Evolutionary conservation across 2,797 vertebrate species (phyloP).

Genomic region (Odontamblyopus lacepedii): DNA sequence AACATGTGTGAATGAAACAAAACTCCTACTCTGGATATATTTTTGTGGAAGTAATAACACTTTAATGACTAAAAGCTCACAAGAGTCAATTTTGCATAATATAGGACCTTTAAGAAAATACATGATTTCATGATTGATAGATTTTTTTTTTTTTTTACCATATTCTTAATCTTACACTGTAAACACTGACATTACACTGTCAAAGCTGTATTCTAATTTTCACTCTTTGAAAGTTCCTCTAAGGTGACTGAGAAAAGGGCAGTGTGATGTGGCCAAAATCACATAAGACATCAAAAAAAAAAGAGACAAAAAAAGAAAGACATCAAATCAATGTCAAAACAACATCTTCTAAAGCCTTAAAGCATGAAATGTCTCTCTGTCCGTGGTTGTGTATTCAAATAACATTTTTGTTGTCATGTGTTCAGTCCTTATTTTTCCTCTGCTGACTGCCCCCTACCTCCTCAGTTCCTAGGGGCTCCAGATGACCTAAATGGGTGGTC

Average conservation of each 20-base stretch:
- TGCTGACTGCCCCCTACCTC: background rate
- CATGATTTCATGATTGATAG: background rate
- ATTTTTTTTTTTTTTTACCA: background rate
- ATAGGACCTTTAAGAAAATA: background rate
- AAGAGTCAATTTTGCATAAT: too few species aligned
- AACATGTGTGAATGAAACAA: too few species aligned
- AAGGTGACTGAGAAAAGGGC: background rate
- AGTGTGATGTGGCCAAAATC: too few species aligned
- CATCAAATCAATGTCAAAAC: background rate
- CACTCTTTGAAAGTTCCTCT: background rate
- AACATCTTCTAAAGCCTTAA: background rate
- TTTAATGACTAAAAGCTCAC: too few species aligned
- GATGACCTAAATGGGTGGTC: constrained; percentile 51
- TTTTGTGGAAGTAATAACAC: too few species aligned
- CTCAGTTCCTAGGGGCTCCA: constrained; percentile 19
- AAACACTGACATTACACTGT: background rate
- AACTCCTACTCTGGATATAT: too few species aligned
- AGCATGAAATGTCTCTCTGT: background rate
- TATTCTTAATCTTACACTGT: background rate
- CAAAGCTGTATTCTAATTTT: background rate
- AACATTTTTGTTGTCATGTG: background rate
- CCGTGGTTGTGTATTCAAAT: background rate
- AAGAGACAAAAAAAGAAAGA: too few species aligned
- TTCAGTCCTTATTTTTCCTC: background rate
- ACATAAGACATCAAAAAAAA: too few species aligned